Conservation (phyloP, 1,140 invertebrate genomes). For the Dreissena polymorpha region DNA sequence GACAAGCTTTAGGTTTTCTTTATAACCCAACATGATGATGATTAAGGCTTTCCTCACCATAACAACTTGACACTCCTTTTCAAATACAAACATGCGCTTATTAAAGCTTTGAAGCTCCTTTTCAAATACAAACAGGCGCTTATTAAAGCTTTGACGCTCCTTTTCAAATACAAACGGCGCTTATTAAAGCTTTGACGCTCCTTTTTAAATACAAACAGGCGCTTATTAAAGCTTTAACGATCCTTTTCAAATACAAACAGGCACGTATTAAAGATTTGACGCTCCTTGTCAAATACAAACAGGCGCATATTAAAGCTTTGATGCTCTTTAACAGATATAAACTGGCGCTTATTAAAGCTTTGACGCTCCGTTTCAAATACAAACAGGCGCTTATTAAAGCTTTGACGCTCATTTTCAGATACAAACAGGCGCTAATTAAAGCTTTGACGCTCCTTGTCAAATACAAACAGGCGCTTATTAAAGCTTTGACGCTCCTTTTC, state of each 20-base stretch:
- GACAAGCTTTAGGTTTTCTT: too few species aligned
- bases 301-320: conserved; percentile 82
- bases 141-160: conserved; percentile 78
- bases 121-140: conserved; percentile 84
- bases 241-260: conserved; percentile 81
- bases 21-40: too few species aligned
- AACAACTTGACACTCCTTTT: conserved; percentile 18
- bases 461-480: conserved; percentile 84
- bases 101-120: conserved; percentile 78
- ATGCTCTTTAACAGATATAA: conserved; percentile 81
- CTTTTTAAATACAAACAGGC: conserved; percentile 82
- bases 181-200: conserved; percentile 80
- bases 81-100: conserved; percentile 84
- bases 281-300: conserved; percentile 81
- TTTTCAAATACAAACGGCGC: conserved; percentile 83
- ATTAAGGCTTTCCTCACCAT: too few species aligned
- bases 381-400: conserved; percentile 83
- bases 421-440: conserved; percentile 83
- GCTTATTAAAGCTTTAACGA: conserved; percentile 81
- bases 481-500: conserved; percentile 76
- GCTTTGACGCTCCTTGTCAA: conserved; percentile 77
- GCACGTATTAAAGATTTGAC: conserved; percentile 80
- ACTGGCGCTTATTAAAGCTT: conserved; percentile 82
- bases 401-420: conserved; percentile 77
- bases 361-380: conserved; percentile 80